Percentiles rank a stretch among this genome's conserved stretches.
Evolutionary conservation across 2,888 invertebrate species (phyloP).

Genomic region (Meganola albula): DNA sequence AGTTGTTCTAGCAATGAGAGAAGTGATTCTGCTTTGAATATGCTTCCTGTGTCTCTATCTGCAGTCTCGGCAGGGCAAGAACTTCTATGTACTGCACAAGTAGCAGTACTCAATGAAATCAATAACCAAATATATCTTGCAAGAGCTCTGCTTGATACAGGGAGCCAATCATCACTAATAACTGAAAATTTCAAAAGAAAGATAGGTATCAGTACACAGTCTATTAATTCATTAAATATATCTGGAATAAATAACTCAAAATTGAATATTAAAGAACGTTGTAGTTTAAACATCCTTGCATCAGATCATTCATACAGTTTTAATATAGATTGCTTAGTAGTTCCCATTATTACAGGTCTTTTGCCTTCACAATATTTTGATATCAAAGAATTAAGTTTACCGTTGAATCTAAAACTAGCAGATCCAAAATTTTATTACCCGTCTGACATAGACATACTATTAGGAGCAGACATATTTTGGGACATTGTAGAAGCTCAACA

Average conservation of each 20-base stretch:
- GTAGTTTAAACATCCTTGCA: background rate
- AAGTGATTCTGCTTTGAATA: background rate
- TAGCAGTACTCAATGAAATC: background rate
- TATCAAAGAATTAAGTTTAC: background rate
- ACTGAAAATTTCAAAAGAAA: background rate
- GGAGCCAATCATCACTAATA: constrained; percentile 3
- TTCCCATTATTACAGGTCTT: background rate
- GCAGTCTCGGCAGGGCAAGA: background rate
- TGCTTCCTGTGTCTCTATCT: constrained; percentile 1
- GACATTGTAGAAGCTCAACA: constrained; percentile 1
- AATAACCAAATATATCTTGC: background rate
- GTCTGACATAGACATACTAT: constrained; percentile 1
- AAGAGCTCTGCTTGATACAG: constrained; percentile 1
- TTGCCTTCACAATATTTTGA: background rate
- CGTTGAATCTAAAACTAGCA: constrained; percentile 1
- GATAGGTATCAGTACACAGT: no score
- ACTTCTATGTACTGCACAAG: constrained; percentile 1
- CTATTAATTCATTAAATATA: background rate
- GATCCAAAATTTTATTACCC: constrained; percentile 2
- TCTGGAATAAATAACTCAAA: constrained; percentile 1
- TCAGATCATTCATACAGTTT: background rate
- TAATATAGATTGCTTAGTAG: background rate
- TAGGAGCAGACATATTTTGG: constrained; percentile 5
- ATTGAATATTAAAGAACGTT: background rate
- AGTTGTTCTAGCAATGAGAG: background rate